phyloP scores from a whole-genome alignment of 2,113 vertebrate genomes.

The Tachycineta bicolor region DNA sequence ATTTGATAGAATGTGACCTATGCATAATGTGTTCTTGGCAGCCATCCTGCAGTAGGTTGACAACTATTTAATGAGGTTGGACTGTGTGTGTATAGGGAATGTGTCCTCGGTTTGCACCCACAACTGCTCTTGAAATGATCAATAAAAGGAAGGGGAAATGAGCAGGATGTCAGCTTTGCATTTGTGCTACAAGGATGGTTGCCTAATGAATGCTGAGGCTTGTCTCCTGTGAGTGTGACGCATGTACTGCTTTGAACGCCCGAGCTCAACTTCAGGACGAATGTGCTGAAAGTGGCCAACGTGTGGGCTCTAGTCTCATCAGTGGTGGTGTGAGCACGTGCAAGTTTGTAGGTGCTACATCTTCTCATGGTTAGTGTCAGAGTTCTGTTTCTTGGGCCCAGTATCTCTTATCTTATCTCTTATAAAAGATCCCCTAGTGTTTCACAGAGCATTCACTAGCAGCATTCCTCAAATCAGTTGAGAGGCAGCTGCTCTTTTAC shows the following conservation, averaged over 20 bases:
- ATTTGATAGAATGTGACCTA: background rate
- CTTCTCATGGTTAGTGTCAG: background rate
- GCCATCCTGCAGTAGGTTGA: background rate
- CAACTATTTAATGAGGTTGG: background rate
- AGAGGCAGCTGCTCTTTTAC: background rate
- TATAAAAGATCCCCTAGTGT: background rate
- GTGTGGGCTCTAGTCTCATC: background rate
- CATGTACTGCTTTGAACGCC: background rate
- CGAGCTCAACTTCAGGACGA: background rate
- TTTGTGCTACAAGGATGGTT: conserved; percentile 17
- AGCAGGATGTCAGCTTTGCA: background rate
- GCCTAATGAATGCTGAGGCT: background rate
- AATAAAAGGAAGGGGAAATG: conserved; percentile 50
- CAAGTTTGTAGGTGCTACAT: background rate
- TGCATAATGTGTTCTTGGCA: background rate
- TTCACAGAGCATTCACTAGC: background rate
- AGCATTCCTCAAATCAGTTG: background rate
- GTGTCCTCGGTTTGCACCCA: background rate
- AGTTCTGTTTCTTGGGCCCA: background rate
- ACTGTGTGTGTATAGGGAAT: background rate
- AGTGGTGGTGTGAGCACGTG: fast-evolving
- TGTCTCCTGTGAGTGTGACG: conserved; percentile 43
- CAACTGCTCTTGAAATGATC: background rate
- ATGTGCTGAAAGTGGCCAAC: background rate
- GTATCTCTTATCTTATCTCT: background rate